A percentile compares a stretch with the other conserved stretches of the same genome.
Conservation (phyloP, 1,140 invertebrate genomes). For the Diorhabda sublineata region DNA sequence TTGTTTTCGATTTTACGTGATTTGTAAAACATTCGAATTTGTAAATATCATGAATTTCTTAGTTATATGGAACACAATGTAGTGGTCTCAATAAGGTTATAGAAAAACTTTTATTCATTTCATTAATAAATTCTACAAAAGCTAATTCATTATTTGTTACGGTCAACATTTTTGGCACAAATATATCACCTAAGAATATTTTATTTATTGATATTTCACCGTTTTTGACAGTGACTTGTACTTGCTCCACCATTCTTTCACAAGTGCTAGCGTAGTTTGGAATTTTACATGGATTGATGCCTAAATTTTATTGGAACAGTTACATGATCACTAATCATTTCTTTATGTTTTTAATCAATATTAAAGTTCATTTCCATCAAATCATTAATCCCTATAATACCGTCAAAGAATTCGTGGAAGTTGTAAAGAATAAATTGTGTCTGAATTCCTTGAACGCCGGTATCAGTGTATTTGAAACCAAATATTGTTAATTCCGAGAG, state of each 20-base stretch:
- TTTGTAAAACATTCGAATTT: background rate
- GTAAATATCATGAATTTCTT: background rate
- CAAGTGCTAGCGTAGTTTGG: background rate
- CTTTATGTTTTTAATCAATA: conserved; percentile 2
- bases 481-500: background rate
- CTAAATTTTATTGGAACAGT: background rate
- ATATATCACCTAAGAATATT: background rate
- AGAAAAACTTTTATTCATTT: background rate
- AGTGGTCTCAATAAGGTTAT: background rate
- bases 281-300: background rate
- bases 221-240: background rate
- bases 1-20: conserved; percentile 7
- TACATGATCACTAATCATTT: background rate
- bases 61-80: background rate
- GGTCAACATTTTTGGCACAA: conserved; percentile 2
- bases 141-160: background rate
- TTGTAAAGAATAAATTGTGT: conserved; percentile 5
- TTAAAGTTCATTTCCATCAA: background rate
- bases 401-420: conserved; percentile 6
- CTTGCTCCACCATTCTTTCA: background rate
- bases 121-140: conserved; percentile 3
- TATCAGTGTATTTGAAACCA: background rate
- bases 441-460: background rate
- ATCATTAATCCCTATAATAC: background rate
- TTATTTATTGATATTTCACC: background rate